phyloP scores from a whole-genome alignment of 1,140 invertebrate genomes.

The Ylistrum balloti region DNA sequence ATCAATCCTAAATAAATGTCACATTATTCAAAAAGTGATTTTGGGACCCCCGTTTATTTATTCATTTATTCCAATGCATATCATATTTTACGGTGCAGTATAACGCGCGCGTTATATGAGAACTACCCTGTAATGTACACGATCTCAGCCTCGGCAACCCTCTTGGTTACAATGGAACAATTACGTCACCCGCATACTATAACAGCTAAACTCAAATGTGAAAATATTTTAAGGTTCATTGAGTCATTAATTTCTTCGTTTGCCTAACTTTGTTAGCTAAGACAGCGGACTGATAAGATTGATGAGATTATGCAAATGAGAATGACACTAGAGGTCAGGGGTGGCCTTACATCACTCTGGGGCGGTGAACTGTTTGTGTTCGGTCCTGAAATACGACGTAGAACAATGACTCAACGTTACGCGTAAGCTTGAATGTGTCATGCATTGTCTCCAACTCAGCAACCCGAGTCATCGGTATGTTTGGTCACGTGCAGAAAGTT shows the following conservation, averaged over 20 bases:
- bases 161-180: neutral
- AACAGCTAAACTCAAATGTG: constrained; percentile 38
- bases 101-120: neutral
- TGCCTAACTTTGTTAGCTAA: constrained; percentile 38
- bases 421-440: constrained; percentile 31
- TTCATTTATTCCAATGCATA: neutral
- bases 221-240: constrained; percentile 40
- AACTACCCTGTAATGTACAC: constrained; percentile 23
- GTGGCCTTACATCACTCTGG: constrained; percentile 37
- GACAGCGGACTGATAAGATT: constrained; percentile 32
- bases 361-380: constrained; percentile 37
- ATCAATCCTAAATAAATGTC: constrained; percentile 8
- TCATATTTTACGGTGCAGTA: neutral
- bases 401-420: constrained; percentile 38
- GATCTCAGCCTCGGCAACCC: neutral
- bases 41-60: neutral
- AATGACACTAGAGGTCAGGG: constrained; percentile 37
- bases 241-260: constrained; percentile 39
- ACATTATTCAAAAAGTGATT: constrained; percentile 11
- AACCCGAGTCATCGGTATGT: constrained; percentile 30
- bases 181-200: constrained; percentile 37
- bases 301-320: constrained; percentile 39
- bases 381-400: constrained; percentile 37
- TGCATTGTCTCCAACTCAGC: constrained; percentile 19
- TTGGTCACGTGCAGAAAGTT: constrained; percentile 23